These are phyloP conservation scores for Rhinophrynus dorsalis DNA, from an alignment of 2,797 vertebrate genomes.

Conservation along the genomic window DNA sequence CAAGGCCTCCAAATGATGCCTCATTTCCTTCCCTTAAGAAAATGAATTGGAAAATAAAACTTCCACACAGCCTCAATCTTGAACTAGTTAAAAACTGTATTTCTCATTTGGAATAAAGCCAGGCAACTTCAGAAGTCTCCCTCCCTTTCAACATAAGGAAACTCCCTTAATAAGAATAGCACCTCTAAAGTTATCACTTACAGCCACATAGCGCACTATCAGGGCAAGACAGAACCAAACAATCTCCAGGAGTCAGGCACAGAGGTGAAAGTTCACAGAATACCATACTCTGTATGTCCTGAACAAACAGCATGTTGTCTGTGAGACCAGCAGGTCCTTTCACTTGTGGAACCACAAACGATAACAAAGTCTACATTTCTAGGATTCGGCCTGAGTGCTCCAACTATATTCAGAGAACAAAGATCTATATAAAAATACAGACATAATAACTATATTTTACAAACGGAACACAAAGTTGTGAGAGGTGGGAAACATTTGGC, in stretches of 20 bases:
- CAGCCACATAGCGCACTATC: conserved; percentile 28
- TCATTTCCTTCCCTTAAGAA: not conserved
- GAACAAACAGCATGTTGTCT: conserved; percentile 34
- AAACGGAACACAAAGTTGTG: too few relatives aligned
- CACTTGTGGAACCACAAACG: conserved; percentile 1
- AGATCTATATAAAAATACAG: too few relatives aligned
- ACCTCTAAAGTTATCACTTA: conserved; percentile 39
- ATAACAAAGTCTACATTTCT: conserved; percentile 5
- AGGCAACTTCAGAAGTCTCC: conserved; percentile 9
- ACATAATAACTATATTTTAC: too few relatives aligned
- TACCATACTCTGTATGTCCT: conserved; percentile 2
- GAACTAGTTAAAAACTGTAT: conserved; percentile 13
- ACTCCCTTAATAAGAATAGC: conserved; percentile 42
- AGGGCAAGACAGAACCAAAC: conserved; percentile 33
- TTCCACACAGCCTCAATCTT: too few relatives aligned
- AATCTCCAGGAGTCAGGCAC: conserved; percentile 34
- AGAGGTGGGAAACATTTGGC: too few relatives aligned
- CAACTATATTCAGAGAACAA: too few relatives aligned
- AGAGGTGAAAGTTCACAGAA: conserved; percentile 27
- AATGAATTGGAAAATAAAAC: not conserved
- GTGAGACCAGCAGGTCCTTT: conserved; percentile 3
- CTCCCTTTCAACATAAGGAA: conserved; percentile 32
- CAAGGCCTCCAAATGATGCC: not conserved
- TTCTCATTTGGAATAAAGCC: not conserved
- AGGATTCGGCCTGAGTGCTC: not conserved